Percentiles rank a stretch among this genome's conserved stretches.
Conservation (phyloP, 35 echinoderm and acorn worm species). For the Apostichopus parvimensis region DNA sequence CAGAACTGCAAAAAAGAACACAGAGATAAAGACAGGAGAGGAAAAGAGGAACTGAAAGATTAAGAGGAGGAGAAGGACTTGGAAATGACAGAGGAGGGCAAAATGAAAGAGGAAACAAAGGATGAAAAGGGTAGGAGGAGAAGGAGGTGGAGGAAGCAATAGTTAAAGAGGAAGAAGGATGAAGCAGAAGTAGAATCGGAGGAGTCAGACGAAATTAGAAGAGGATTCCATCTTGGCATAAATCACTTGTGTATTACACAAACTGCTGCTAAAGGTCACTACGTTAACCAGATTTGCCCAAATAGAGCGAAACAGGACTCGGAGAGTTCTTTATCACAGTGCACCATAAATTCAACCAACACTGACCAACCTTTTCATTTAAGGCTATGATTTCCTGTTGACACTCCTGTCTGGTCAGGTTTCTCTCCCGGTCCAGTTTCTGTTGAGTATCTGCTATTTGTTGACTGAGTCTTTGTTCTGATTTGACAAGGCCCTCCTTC, state of each 20-base stretch:
- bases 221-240: no score
- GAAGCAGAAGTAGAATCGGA: no score
- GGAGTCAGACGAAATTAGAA: no score
- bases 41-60: not conserved
- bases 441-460: conserved; percentile 79
- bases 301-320: no score
- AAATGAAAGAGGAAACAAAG: not conserved
- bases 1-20: not conserved
- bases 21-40: not conserved
- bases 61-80: not conserved
- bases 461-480: conserved; percentile 71
- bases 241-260: no score
- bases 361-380: conserved; percentile 71
- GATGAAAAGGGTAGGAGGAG: not conserved
- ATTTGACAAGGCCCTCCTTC: conserved; percentile 65
- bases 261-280: no score
- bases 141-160: not conserved
- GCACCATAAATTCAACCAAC: not conserved
- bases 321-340: not conserved
- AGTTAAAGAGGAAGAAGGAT: no score
- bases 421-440: conserved; percentile 70
- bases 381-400: conserved; percentile 71
- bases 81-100: not conserved
- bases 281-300: no score
- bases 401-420: conserved; percentile 75